phyloP scores from a whole-genome alignment of 1,140 invertebrate genomes.

The Megalopta genalis region DNA sequence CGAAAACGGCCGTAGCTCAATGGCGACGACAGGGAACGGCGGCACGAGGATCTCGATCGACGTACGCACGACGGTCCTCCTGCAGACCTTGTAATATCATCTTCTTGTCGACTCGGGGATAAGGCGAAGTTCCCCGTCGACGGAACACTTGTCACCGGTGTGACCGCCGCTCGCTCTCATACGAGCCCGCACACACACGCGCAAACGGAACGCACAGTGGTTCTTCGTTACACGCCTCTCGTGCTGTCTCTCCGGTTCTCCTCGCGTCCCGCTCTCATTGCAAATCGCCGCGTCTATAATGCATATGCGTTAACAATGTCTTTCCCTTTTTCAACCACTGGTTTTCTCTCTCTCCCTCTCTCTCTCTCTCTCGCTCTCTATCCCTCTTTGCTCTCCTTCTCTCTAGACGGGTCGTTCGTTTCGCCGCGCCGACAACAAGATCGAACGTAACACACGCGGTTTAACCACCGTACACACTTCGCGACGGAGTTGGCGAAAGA shows the following conservation, averaged over 20 bases:
- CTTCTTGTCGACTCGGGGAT: conserved; percentile 41
- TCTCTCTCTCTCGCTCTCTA: not conserved
- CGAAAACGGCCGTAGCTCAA: conserved; percentile 55
- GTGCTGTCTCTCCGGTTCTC: conserved; percentile 22
- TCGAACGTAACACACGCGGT: not conserved
- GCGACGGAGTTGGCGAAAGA: not conserved
- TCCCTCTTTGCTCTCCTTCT: no score
- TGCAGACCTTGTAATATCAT: conserved; percentile 46
- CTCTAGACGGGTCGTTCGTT: not conserved
- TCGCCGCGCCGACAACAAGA: not conserved
- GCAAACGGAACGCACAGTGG: conserved; percentile 40
- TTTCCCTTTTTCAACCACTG: not conserved
- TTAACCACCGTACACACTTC: not conserved
- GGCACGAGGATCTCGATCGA: conserved; percentile 46
- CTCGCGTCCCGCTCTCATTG: conserved; percentile 39
- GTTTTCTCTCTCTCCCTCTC: not conserved
- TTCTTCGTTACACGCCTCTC: conserved; percentile 29
- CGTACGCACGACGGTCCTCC: conserved; percentile 42
- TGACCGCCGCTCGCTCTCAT: conserved; percentile 52
- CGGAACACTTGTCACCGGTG: conserved; percentile 57
- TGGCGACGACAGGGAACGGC: conserved; percentile 46
- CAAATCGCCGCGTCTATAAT: conserved; percentile 12
- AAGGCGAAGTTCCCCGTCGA: conserved; percentile 54
- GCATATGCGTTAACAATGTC: conserved; percentile 30
- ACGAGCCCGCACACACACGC: conserved; percentile 42